Percentiles rank a stretch among this genome's conserved stretches.
Evolutionary conservation across 2,888 invertebrate species (phyloP).

Genomic region (Leptinotarsa juncta): DNA sequence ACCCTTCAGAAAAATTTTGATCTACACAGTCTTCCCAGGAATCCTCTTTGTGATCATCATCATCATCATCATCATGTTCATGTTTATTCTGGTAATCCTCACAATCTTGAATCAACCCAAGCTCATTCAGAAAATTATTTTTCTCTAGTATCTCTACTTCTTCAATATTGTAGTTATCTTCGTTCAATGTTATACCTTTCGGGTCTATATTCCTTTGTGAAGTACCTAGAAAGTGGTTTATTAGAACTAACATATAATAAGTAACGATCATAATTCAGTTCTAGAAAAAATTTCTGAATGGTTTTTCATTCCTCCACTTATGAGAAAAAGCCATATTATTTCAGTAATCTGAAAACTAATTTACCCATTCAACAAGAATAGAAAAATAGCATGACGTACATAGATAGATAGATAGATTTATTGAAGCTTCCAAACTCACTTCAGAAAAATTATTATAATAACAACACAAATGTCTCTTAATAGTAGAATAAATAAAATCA

Average conservation of each 20-base stretch:
- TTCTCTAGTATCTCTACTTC: slow-evolving; percentile 55
- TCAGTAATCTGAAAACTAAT: too few species aligned
- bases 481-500: too few species aligned
- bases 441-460: too few species aligned
- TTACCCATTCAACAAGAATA: too few species aligned
- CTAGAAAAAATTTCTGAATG: too few species aligned
- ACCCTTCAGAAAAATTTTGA: slow-evolving; percentile 48
- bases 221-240: slow-evolving; percentile 52
- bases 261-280: too few species aligned
- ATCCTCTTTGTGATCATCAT: slow-evolving; percentile 53
- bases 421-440: too few species aligned
- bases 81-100: slow-evolving; percentile 56
- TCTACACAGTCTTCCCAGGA: slow-evolving; percentile 58
- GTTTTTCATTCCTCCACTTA: too few species aligned
- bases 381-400: too few species aligned
- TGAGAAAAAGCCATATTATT: too few species aligned
- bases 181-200: slow-evolving; percentile 19
- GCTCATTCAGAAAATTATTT: slow-evolving; percentile 59
- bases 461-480: too few species aligned
- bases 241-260: background rate
- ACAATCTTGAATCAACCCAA: slow-evolving; percentile 61
- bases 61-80: slow-evolving; percentile 48
- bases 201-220: slow-evolving; percentile 56
- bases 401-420: too few species aligned
- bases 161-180: slow-evolving; percentile 42